Conservation (phyloP, 2,113 vertebrate species). For the Chloropsis cyanopogon region DNA sequence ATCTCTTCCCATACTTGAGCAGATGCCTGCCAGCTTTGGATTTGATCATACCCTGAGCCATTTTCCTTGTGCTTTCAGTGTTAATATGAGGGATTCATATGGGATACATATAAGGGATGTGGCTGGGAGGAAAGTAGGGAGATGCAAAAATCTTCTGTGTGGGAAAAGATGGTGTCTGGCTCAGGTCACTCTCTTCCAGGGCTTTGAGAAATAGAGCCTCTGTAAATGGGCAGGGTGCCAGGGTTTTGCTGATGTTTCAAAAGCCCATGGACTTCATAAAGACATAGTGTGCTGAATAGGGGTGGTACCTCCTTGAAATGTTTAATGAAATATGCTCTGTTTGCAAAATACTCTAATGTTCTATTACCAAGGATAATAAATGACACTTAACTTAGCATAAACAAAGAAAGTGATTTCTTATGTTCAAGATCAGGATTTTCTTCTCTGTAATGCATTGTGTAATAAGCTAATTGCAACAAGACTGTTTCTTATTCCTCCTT, state of each 20-base stretch:
- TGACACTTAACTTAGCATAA: background rate
- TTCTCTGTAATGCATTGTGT: background rate
- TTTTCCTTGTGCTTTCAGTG: background rate
- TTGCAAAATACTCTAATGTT: background rate
- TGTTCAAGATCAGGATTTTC: background rate
- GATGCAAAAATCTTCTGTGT: background rate
- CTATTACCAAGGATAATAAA: background rate
- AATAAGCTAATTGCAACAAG: slow-evolving; percentile 22
- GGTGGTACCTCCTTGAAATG: background rate
- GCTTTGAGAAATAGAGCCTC: background rate
- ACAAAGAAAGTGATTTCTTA: background rate
- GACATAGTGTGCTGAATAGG: background rate
- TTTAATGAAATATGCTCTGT: background rate
- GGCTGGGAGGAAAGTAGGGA: background rate
- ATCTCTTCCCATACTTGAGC: background rate
- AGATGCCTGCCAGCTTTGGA: background rate
- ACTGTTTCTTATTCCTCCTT: background rate
- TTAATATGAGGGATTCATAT: background rate
- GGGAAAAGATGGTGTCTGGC: background rate
- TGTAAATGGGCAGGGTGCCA: background rate
- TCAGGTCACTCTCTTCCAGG: background rate
- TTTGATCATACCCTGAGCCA: fast-evolving
- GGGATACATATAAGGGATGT: too few species aligned
- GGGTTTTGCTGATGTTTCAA: background rate
- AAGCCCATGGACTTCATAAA: background rate